These are phyloP conservation scores for Cephalopterus ornatus DNA, from an alignment of 2,113 vertebrate genomes.

Conservation along the genomic window DNA sequence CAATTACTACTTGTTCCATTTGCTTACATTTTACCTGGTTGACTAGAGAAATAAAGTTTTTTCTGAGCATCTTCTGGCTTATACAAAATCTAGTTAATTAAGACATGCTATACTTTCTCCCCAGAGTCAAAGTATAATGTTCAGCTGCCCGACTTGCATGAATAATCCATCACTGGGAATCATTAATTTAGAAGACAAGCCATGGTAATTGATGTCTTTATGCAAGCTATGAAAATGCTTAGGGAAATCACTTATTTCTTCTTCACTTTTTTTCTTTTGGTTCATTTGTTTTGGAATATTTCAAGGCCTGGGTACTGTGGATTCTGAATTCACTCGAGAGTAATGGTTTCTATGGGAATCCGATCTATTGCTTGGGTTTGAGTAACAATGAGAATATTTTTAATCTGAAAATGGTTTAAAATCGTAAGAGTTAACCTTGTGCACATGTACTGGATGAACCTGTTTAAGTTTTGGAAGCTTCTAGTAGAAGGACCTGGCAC, in stretches of 20 bases:
- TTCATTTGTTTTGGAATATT: conserved; percentile 9
- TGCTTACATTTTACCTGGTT: conserved; percentile 4
- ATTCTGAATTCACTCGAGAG: neutral
- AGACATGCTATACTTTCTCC: conserved; percentile 49
- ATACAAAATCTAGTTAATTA: conserved; percentile 60
- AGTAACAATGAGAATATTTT: neutral
- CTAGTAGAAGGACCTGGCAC: neutral
- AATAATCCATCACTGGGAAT: conserved; percentile 67
- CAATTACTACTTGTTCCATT: neutral
- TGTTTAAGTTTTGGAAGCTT: neutral
- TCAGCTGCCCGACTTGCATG: conserved; percentile 45
- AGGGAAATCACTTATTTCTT: conserved; percentile 30
- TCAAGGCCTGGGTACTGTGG: neutral
- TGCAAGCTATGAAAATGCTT: conserved; percentile 52
- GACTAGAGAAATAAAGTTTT: conserved; percentile 3
- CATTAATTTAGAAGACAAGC: conserved; percentile 60
- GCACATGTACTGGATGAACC: neutral
- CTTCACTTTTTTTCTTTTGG: neutral
- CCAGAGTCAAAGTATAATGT: conserved; percentile 48
- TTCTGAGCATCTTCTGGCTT: conserved; percentile 16
- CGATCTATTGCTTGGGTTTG: neutral
- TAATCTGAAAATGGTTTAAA: neutral
- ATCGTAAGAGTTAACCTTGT: neutral
- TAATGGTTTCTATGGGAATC: neutral
- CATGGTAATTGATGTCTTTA: conserved; percentile 65